phyloP scores from a whole-genome alignment of 2,113 vertebrate genomes.

The Paralichthys olivaceus region DNA sequence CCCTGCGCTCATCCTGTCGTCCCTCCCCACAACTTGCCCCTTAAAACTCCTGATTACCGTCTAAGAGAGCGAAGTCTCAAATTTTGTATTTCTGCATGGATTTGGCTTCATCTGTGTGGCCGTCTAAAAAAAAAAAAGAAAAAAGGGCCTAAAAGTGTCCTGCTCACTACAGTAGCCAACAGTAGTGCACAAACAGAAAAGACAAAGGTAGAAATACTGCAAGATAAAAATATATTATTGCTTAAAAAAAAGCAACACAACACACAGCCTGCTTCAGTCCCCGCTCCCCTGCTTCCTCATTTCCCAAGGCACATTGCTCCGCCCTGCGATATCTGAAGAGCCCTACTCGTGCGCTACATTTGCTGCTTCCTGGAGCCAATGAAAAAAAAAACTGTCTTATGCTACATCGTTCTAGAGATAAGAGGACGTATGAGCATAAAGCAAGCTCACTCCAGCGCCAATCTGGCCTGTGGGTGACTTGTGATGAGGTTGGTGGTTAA shows the following conservation, averaged over 20 bases:
- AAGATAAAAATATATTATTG: slow-evolving; percentile 25
- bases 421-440: slow-evolving; percentile 57
- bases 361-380: slow-evolving; percentile 73
- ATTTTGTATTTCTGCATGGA: slow-evolving; percentile 78
- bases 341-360: slow-evolving; percentile 51
- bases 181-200: slow-evolving; percentile 61
- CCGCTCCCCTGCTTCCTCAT: slow-evolving; percentile 41
- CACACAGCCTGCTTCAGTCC: slow-evolving; percentile 39
- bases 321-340: slow-evolving; percentile 58
- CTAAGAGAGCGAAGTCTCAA: slow-evolving; percentile 56
- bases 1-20: slow-evolving; percentile 48
- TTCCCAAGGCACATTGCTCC: slow-evolving; percentile 56
- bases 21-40: slow-evolving; percentile 47
- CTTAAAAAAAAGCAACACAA: slow-evolving; percentile 39
- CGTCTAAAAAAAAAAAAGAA: slow-evolving; percentile 40
- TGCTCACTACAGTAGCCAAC: slow-evolving; percentile 60
- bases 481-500: slow-evolving; percentile 61
- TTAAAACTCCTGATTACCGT: slow-evolving; percentile 59
- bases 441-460: slow-evolving; percentile 38
- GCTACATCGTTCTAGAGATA: slow-evolving; percentile 52
- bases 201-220: slow-evolving; percentile 30
- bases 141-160: slow-evolving; percentile 25
- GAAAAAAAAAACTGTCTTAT: slow-evolving; percentile 51
- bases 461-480: slow-evolving; percentile 50
- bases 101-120: slow-evolving; percentile 69